phyloP scores from a whole-genome alignment of 2,797 vertebrate genomes.

The Ctenosaura bakeri region DNA sequence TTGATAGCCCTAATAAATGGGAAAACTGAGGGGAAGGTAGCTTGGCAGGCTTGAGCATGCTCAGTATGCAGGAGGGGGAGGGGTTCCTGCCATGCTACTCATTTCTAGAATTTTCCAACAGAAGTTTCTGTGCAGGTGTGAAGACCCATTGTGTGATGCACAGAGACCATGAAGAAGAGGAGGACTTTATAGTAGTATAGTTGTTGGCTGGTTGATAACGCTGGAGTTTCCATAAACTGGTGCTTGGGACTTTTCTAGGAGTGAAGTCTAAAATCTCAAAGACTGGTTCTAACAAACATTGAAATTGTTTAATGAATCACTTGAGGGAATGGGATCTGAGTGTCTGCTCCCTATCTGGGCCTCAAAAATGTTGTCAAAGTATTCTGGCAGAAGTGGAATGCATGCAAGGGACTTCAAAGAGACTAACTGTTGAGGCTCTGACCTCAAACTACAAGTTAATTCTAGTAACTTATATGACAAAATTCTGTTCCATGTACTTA shows the following conservation, averaged over 20 bases:
- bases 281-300: not conserved
- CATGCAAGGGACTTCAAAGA: not conserved
- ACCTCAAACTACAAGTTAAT: not conserved
- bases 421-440: not conserved
- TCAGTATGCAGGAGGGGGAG: too few relatives aligned
- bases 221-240: not conserved
- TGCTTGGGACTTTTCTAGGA: not conserved
- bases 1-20: not conserved
- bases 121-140: too few relatives aligned
- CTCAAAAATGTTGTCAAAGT: not conserved
- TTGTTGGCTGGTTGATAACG: not conserved
- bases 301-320: not conserved
- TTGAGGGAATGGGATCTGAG: not conserved
- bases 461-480: not conserved
- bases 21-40: too few relatives aligned
- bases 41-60: too few relatives aligned
- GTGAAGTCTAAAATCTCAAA: not conserved
- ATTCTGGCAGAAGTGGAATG: not conserved
- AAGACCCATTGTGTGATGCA: too few relatives aligned
- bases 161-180: not conserved
- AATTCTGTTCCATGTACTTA: not conserved
- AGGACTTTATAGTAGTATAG: not conserved
- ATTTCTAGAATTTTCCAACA: too few relatives aligned
- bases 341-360: not conserved
- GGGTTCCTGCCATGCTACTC: too few relatives aligned